Evolutionary conservation across 2,888 invertebrate species (phyloP), one percentile per base, ranked within the genome.

Genomic region (Thereva unica): DNA sequence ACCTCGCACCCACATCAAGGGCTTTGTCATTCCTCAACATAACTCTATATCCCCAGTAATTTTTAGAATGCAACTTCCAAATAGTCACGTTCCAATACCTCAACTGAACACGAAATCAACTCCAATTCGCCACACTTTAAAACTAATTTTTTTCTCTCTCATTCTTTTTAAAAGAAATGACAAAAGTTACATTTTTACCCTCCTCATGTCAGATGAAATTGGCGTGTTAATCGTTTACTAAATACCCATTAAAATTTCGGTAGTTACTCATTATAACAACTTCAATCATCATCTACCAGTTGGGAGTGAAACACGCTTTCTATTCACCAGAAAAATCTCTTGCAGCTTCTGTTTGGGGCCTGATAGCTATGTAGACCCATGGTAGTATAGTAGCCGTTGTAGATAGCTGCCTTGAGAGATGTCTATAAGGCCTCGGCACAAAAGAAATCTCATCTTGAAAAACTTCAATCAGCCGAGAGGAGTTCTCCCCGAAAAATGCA

Each of bases 211-310:
- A 38, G 41, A 47, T 59, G 45, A 45, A 59, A 59, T 45, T 59
- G 57, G 57, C 57, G 47, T 59, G 57, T 59, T 47, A 59, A 59
- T 59, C 57, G 45, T 37, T 50, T 38, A 34, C 57, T 59, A 59
- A 59, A 9, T 47, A 37, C 37, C 12, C 47, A 37, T 59, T 59
- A 47, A 35, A 38, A 37, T 59, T 47, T 37, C 57, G 47, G 57
- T 47, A 59, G 57, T 59, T 59, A 35, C 57, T 59, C 57, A 59
- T 59, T 59, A 59, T 59, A 59, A 59, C 47, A 41, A 47, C 57
- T 59, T 59, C 47, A 59, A 59, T 59, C 57, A 59, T 59, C 57
- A 47, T 45, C 57, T 23, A 38, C 57, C 47, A 47, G 57, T 59
- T 59, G 47, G 47, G 57, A 23, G 23, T 23, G 57, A 37, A 59